phyloP scores from a whole-genome alignment of 1,140 invertebrate genomes.

The Scylla paramamosain region DNA sequence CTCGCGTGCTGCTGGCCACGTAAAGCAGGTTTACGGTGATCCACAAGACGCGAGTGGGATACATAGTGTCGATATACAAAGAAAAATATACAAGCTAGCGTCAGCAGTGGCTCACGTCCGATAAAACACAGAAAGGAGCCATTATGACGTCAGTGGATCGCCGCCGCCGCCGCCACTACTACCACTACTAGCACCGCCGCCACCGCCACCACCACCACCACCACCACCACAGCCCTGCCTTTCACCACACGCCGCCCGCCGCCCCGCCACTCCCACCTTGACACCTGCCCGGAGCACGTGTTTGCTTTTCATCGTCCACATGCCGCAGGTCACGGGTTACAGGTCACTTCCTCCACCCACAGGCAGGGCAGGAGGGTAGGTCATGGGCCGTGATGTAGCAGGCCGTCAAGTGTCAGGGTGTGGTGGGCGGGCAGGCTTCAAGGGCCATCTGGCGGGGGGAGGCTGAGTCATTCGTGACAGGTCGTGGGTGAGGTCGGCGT shows the following conservation, averaged over 20 bases:
- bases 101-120: not conserved
- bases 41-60: not conserved
- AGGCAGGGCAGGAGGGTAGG: not conserved
- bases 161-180: not conserved
- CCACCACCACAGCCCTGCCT: not conserved
- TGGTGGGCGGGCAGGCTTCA: not conserved
- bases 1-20: not conserved
- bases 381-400: not conserved
- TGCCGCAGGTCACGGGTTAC: not conserved
- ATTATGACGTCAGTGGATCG: not conserved
- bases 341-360: not conserved
- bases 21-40: not conserved
- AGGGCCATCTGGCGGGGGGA: not conserved
- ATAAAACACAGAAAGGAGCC: slow-evolving; percentile 22
- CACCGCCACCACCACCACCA: not conserved
- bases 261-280: not conserved
- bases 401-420: not conserved
- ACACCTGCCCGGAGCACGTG: slow-evolving; percentile 17
- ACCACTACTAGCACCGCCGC: not conserved
- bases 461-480: not conserved
- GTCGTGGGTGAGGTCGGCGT: not conserved
- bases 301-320: not conserved
- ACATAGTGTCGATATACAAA: not conserved
- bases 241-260: not conserved
- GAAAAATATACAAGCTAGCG: not conserved